Conservation (phyloP, 2,888 invertebrate species). For the Dynastes grantii region DNA sequence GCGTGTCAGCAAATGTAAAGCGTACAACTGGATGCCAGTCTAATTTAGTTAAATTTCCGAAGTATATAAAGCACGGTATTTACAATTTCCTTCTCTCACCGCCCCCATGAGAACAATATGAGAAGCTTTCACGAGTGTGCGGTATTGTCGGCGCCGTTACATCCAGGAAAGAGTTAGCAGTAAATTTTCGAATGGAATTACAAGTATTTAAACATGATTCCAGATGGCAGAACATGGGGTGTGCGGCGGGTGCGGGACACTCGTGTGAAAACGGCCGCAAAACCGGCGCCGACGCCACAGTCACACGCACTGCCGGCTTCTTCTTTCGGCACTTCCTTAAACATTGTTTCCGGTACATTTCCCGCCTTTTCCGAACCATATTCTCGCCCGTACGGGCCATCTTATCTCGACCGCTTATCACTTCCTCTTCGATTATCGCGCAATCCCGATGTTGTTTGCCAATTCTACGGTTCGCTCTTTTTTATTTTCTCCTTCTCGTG, state of each 20-base stretch:
- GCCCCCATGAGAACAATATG: neutral
- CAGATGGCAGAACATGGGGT: constrained; percentile 52
- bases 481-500: constrained; percentile 30
- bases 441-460: constrained; percentile 60
- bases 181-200: constrained; percentile 52
- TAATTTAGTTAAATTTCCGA: constrained; percentile 26
- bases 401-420: constrained; percentile 67
- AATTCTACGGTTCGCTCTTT: constrained; percentile 41
- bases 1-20: neutral
- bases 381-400: constrained; percentile 63
- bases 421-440: constrained; percentile 68
- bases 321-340: constrained; percentile 67
- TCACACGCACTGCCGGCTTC: constrained; percentile 47
- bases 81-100: constrained; percentile 23
- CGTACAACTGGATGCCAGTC: neutral
- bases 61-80: constrained; percentile 1
- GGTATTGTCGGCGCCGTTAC: constrained; percentile 8
- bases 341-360: constrained; percentile 70
- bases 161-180: constrained; percentile 33
- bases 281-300: constrained; percentile 20
- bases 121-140: constrained; percentile 27
- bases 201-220: constrained; percentile 56
- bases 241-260: constrained; percentile 52
- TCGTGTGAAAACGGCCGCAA: constrained; percentile 54
- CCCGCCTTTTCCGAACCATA: constrained; percentile 69